phyloP scores from a whole-genome alignment of 1,140 invertebrate species.

The Drosophila repletoides region DNA sequence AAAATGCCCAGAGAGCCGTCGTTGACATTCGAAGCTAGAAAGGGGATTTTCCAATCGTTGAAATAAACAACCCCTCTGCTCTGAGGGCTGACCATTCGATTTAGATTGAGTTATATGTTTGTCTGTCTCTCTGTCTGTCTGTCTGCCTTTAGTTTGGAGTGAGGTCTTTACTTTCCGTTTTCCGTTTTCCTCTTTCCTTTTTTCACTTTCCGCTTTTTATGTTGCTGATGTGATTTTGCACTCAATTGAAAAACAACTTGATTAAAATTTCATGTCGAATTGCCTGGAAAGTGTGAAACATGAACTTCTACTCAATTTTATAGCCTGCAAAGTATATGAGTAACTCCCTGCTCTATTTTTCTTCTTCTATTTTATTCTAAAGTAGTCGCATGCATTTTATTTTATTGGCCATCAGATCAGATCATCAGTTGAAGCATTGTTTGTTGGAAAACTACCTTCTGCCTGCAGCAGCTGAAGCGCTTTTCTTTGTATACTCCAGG shows the following conservation, averaged over 20 bases:
- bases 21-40: conserved; percentile 65
- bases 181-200: neutral
- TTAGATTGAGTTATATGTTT: conserved; percentile 20
- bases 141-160: neutral
- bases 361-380: conserved; percentile 4
- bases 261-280: conserved; percentile 73
- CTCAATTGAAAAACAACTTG: conserved; percentile 75
- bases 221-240: conserved; percentile 75
- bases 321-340: too few relatives aligned
- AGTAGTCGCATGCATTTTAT: neutral
- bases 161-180: neutral
- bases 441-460: too few relatives aligned
- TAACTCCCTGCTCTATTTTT: too few relatives aligned
- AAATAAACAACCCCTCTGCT: conserved; percentile 21
- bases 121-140: neutral
- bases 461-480: too few relatives aligned
- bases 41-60: neutral
- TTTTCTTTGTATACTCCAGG: too few relatives aligned
- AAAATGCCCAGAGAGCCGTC: conserved; percentile 39
- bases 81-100: conserved; percentile 12
- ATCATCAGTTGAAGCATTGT: neutral
- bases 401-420: conserved; percentile 16
- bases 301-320: conserved; percentile 46
- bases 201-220: conserved; percentile 58
- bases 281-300: conserved; percentile 54